Evolutionary conservation across 2,888 invertebrate genomes (phyloP).

Genomic region (Pteria penguin): DNA sequence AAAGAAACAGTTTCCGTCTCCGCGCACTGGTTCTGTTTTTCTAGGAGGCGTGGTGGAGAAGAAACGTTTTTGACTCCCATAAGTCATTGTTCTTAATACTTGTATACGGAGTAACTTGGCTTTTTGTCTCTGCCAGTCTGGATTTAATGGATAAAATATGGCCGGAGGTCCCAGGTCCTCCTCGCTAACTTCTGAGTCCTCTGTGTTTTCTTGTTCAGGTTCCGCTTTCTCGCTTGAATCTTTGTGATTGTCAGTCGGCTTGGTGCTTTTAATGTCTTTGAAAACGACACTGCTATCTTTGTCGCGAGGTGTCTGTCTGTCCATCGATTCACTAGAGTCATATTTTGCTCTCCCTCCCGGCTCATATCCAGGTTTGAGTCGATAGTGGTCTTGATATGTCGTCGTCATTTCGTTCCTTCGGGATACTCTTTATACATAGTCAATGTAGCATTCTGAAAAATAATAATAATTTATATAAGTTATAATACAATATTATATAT

Average conservation of each 20-base stretch:
- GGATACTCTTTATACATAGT: too few relatives aligned
- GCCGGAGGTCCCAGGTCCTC: conserved; percentile 38
- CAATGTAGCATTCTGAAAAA: too few relatives aligned
- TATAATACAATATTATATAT: too few relatives aligned
- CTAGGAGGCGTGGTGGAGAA: conserved; percentile 50
- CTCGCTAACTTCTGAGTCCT: neutral
- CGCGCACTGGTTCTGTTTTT: conserved; percentile 46
- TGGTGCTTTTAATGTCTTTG: too few relatives aligned
- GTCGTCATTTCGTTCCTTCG: too few relatives aligned
- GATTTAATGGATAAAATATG: conserved; percentile 49
- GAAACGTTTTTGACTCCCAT: conserved; percentile 51
- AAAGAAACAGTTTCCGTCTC: conserved; percentile 65
- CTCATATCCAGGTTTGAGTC: neutral
- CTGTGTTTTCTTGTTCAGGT: neutral
- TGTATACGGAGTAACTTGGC: conserved; percentile 43
- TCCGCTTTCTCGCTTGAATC: neutral
- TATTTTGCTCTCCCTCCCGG: conserved; percentile 6
- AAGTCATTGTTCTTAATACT: conserved; percentile 47
- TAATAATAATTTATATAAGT: too few relatives aligned
- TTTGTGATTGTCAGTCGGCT: too few relatives aligned
- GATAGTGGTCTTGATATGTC: neutral
- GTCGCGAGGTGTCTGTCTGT: neutral
- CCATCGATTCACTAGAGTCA: neutral
- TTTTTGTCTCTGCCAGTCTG: conserved; percentile 53
- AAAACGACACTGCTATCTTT: neutral